Base-by-base conservation (phyloP, 2,797 vertebrate species). In the Silurus aristotelis region DNA sequence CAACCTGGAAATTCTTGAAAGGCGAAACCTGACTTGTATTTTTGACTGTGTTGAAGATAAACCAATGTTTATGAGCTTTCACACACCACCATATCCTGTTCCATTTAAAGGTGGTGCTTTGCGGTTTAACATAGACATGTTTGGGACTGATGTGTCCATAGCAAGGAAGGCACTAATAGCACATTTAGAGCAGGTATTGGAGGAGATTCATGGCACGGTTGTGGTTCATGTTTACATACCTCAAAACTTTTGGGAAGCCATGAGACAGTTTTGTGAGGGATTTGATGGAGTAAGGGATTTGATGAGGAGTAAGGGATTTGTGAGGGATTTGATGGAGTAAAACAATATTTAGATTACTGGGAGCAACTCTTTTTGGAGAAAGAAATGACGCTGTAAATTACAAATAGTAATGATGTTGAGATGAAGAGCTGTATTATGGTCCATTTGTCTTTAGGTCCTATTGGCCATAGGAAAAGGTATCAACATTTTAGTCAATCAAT, bases 71-170 rank as follows among this genome's bases (percentile, higher is more conserved):
- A 83, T 90, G 83, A 91, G 91, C 48, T 58, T 90, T 19, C 76
- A 88, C 79, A 90, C 87, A 15, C 84, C 87, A 14, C 84, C 25
- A 0, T 91, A 89, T 66, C 87, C 86, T 15, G 6, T 92, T 86
- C 89, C 91, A 2, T 90, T 87, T 8, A 80, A 87, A 1, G 86
- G 82, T 46, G 90, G 87, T 17, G 87, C 90, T 17, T 15, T 90
- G 27, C 82, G 85, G 4, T 73, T 91, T 0, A 90, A 89, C 72
- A 89, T 92, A 13, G 91, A 92, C 80, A 67, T 91, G 78, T 91
- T 85, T 22, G 91, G 91, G 12, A 84, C 83, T 3, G 87, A 90
- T 31, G 31, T 67, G 5, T 70, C 38, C 6, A 17, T 89, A 68
- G 90, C 88, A 38, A 84, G 20, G 19, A 80, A 22, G 20, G 89